A percentile compares a stretch with the other conserved stretches of the same genome.
Conservation (phyloP, 2,888 invertebrate species). For the Campopleginae sp. region DNA sequence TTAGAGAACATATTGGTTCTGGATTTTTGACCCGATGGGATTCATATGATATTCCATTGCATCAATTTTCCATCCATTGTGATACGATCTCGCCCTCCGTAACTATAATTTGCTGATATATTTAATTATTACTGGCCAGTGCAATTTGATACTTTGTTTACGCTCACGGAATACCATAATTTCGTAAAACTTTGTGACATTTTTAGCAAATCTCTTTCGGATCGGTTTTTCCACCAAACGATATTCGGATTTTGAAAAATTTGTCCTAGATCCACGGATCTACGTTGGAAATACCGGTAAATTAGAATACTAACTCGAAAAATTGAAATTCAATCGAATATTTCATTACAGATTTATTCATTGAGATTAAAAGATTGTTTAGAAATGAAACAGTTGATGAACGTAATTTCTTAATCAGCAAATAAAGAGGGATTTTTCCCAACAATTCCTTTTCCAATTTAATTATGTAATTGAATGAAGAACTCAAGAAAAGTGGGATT, state of each 20-base stretch:
- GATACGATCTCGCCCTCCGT: neutral
- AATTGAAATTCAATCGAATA: neutral
- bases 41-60: neutral
- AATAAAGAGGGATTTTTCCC: neutral
- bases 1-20: neutral
- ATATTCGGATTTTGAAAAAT: neutral
- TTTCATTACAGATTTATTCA: neutral
- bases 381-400: neutral
- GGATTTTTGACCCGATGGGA: neutral
- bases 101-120: neutral
- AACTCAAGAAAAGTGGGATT: neutral
- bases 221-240: neutral
- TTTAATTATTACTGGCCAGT: neutral
- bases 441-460: neutral
- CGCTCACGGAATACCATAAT: neutral
- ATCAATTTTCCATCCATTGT: neutral
- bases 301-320: neutral
- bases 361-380: neutral
- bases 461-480: neutral
- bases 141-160: neutral
- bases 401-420: neutral
- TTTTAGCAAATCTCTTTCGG: neutral
- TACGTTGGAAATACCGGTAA: neutral
- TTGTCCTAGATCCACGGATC: neutral
- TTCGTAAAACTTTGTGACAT: neutral